Evolutionary conservation across 2,888 invertebrate genomes (phyloP), one percentile per base, ranked within the genome.

Genomic region (Ceraclea dissimilis): DNA sequence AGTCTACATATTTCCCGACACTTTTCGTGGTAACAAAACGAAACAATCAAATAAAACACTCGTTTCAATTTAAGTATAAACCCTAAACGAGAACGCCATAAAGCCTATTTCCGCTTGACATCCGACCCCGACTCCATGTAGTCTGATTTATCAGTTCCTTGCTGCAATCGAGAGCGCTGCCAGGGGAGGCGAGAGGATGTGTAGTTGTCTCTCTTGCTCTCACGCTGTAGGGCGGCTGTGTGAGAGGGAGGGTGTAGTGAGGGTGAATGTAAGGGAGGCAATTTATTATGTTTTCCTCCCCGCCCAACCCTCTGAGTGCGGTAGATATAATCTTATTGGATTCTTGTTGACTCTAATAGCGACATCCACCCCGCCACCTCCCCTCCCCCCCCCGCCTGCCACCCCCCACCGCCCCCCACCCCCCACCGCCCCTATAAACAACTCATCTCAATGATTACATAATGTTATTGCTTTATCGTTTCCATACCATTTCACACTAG

Each of bases 1-100:
- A 47, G 31, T 18, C 47, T 26, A 21, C 47, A 58, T 72, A 74
- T 71, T 75, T 34, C 46, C 54, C 43, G 46, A 46, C 17, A 46
- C 53, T 53, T 56, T 52, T 47, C 56, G 51, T 19, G 34, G 39
- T 34, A 34, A 20, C 39, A 47, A 49, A 56, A 22, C 26, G 26
- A 51, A 58, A 34, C 46, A 49, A 13, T 48, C 48, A 22, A 33
- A 20, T 21, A 49, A 22, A 10, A 17, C 20, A 43, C n/a, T 13
- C 16, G 1, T 39, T 39, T n/a, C 51, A n/a, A 20, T 34, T 2
- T 39, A 11, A 34, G 34, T 20, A 33, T 51, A 31, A 6, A 5
- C 44, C 16, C 44, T 44, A 20, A 21, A 20, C 16, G 16, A 4
- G 20, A 2, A 17, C 11, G 43, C n/a, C 48, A 43, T 54, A 58